Base-by-base conservation (phyloP, 2,797 vertebrate genomes). In the Amphiprion clarkii region DNA sequence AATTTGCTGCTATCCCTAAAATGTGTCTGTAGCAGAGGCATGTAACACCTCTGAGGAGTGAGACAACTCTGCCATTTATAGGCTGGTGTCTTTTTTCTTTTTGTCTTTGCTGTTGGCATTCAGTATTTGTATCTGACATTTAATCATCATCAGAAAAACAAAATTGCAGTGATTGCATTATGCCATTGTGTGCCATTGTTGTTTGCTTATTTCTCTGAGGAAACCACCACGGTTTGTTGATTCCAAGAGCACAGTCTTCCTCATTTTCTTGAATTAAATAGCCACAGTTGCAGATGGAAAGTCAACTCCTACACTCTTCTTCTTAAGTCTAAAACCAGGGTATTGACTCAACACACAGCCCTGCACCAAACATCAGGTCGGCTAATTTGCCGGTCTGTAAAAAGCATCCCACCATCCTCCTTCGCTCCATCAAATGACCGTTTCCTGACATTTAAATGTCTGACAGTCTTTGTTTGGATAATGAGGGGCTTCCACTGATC, bases 381-480 rank as follows among this genome's bases (percentile, higher is more conserved):
- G 44, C 16, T 72, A 44, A 73, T 79, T 79, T 72, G 67, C 42
- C 71, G 56, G 51, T 74, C 76, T 71, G 9, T n/a, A 57, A 44
- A 84, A 68, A 82, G 60, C 60, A 79, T 51, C 40, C 53, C 17
- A 14, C 36, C 13, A 0, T 57, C 68, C 8, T 62, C 42, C 9
- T 42, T 48, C 8, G 42, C 36, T 76, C 56, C 17, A 21, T 75
- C 27, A 79, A 75, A 76, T 51, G 33, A 21, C 57, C 14, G 53
- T 78, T 84, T 82, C 74, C 67, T 79, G 71, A 77, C 77, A 81
- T 85, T 79, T 83, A 73, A 81, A 80, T 65, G 54, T 71, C 29
- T 67, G 56, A 65, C 59, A n/a, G 59, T 74, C 76, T 81, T 87
- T 93, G 81, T 90, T 76, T 81, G 68, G 70, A 76, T 87, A 87